A percentile compares a stretch with the other conserved stretches of the same genome.
These are phyloP conservation scores for Siniperca knerii DNA, from an alignment of 2,113 vertebrate genomes.

Conservation along the genomic window DNA sequence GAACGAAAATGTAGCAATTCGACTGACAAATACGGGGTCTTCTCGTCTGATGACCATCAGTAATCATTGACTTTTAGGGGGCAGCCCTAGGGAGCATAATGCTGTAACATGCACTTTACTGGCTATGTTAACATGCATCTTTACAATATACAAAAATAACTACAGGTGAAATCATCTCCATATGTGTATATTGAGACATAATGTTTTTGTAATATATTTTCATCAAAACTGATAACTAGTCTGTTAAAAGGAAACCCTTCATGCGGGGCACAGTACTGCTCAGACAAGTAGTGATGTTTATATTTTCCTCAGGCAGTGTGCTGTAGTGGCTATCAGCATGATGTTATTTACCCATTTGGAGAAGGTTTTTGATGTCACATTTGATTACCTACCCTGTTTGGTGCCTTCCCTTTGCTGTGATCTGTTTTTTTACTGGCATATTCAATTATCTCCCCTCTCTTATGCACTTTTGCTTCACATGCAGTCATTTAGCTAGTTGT, in stretches of 20 bases:
- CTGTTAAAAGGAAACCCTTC: not conserved
- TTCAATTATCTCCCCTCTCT: conserved; percentile 3
- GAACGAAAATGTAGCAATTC: not conserved
- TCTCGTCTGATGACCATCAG: not conserved
- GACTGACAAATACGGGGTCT: not conserved
- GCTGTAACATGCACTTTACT: not conserved
- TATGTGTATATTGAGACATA: not conserved
- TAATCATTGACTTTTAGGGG: not conserved
- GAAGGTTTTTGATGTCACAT: conserved; percentile 16
- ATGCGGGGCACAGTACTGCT: not conserved
- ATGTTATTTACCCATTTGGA: not conserved
- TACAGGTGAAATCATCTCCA: not conserved
- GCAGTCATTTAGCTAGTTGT: conserved; percentile 8
- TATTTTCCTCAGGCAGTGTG: not conserved
- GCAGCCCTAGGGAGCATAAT: not conserved
- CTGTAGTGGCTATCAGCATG: not conserved
- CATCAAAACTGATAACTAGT: not conserved
- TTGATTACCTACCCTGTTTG: conserved; percentile 17
- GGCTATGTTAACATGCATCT: not conserved
- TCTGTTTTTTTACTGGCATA: conserved; percentile 1
- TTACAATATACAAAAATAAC: no score
- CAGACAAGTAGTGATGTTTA: no score
- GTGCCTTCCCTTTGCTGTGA: not conserved
- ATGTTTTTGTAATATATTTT: not conserved
- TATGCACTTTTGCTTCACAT: conserved; percentile 17